Conservation (phyloP, 2,888 invertebrate genomes). For the Drosophila trichaetosa region DNA sequence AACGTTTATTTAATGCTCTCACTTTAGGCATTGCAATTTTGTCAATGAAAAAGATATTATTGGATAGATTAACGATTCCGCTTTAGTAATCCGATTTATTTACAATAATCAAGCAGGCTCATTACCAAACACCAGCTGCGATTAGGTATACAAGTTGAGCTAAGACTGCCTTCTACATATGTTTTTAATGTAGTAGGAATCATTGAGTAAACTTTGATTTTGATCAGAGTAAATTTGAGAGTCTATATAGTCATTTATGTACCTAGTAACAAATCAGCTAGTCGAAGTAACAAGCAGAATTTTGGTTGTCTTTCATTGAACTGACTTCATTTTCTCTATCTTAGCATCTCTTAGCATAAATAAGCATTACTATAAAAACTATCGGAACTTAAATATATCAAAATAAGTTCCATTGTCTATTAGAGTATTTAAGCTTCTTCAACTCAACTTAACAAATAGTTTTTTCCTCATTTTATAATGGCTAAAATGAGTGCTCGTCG, state of each 20-base stretch:
- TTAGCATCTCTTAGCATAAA: neutral
- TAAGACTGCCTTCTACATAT: neutral
- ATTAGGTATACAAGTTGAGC: too few relatives aligned
- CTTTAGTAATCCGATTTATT: neutral
- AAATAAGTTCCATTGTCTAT: neutral
- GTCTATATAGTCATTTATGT: neutral
- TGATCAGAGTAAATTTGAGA: neutral
- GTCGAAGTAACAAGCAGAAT: neutral
- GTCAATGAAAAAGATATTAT: neutral
- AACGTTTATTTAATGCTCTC: neutral
- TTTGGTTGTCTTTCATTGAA: neutral
- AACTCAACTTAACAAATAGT: too few relatives aligned
- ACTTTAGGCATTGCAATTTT: neutral
- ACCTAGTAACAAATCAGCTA: neutral
- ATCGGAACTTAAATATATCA: too few relatives aligned
- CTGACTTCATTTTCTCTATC: too few relatives aligned
- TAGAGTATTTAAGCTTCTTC: conserved; percentile 31
- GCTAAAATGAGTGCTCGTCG: conserved; percentile 17
- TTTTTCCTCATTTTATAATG: conserved; percentile 12
- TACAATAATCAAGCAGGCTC: neutral
- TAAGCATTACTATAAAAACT: neutral
- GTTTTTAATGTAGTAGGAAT: neutral
- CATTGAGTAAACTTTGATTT: neutral
- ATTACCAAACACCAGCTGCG: neutral
- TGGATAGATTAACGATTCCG: neutral